phyloP scores from a whole-genome alignment of 1,140 invertebrate species.

The Pachyrhynchus sulphureomaculatus region DNA sequence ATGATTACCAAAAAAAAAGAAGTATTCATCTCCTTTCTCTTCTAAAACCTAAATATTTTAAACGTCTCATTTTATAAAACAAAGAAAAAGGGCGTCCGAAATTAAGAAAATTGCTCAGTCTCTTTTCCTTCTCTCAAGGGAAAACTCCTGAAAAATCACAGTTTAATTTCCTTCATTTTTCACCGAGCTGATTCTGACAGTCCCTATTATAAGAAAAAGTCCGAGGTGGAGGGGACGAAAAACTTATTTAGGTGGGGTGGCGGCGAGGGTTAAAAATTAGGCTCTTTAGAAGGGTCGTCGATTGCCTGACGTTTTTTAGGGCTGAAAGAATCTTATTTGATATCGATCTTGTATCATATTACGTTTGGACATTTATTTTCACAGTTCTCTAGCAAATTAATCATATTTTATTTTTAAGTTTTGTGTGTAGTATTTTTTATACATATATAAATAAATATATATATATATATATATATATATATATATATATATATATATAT shows the following conservation, averaged over 20 bases:
- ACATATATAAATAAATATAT: too few species aligned
- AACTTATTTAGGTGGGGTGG: conserved; percentile 17
- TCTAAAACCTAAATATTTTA: too few species aligned
- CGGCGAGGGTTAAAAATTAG: conserved; percentile 20
- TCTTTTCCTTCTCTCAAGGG: conserved; percentile 1
- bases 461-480: too few species aligned
- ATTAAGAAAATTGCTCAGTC: conserved; percentile 16
- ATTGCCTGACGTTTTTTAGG: conserved; percentile 16
- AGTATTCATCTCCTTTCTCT: too few species aligned
- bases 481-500: too few species aligned
- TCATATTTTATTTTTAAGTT: too few species aligned
- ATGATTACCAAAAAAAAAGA: too few species aligned
- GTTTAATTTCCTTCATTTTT: conserved; percentile 34
- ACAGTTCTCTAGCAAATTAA: too few species aligned
- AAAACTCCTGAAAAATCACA: conserved; percentile 32
- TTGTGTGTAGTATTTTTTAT: too few species aligned
- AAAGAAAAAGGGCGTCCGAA: neutral
- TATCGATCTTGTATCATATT: neutral
- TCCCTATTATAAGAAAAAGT: conserved; percentile 31
- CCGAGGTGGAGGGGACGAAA: conserved; percentile 8
- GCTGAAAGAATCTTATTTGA: conserved; percentile 9
- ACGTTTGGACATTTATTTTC: neutral
- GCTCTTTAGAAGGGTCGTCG: conserved; percentile 19
- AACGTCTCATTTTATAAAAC: too few species aligned
- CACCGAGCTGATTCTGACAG: conserved; percentile 31